A percentile compares a stretch with the other conserved stretches of the same genome.
Conservation (phyloP, 1,140 invertebrate genomes). For the Euglossa dilemma region DNA sequence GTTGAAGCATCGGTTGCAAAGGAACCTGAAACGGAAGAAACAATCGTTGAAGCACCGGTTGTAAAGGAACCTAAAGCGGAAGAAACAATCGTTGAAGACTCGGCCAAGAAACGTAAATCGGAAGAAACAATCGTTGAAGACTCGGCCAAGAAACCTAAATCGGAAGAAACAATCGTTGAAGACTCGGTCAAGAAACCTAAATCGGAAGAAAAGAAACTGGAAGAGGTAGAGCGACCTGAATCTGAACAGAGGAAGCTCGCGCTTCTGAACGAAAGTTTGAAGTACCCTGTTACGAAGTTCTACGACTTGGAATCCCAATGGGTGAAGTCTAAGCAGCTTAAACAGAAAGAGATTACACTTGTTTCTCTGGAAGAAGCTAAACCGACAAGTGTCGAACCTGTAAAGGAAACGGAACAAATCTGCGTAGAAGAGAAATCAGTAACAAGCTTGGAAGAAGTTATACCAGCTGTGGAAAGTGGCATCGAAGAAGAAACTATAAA, state of each 20-base stretch:
- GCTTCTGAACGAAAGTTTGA: slow-evolving; percentile 53
- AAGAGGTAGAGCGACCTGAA: not conserved
- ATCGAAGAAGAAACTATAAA: not conserved
- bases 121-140: slow-evolving; percentile 54
- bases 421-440: too few species aligned
- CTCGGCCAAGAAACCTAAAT: slow-evolving; percentile 42
- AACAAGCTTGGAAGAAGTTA: not conserved
- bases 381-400: not conserved
- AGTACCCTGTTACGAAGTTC: slow-evolving; percentile 64
- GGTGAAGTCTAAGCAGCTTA: slow-evolving; percentile 49
- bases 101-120: slow-evolving; percentile 29
- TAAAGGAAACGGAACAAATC: not conserved
- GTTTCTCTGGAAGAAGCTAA: slow-evolving; percentile 28
- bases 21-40: not conserved
- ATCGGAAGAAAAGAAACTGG: not conserved
- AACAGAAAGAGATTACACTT: not conserved
- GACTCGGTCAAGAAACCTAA: slow-evolving; percentile 63
- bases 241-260: slow-evolving; percentile 20
- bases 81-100: slow-evolving; percentile 58
- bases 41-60: slow-evolving; percentile 68
- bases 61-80: slow-evolving; percentile 60
- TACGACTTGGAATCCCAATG: slow-evolving; percentile 64
- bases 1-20: too few species aligned
- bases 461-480: slow-evolving; percentile 1
- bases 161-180: slow-evolving; percentile 47